Evolutionary conservation across 2,888 invertebrate genomes (phyloP).

Genomic region (Drosophila multiciliata): DNA sequence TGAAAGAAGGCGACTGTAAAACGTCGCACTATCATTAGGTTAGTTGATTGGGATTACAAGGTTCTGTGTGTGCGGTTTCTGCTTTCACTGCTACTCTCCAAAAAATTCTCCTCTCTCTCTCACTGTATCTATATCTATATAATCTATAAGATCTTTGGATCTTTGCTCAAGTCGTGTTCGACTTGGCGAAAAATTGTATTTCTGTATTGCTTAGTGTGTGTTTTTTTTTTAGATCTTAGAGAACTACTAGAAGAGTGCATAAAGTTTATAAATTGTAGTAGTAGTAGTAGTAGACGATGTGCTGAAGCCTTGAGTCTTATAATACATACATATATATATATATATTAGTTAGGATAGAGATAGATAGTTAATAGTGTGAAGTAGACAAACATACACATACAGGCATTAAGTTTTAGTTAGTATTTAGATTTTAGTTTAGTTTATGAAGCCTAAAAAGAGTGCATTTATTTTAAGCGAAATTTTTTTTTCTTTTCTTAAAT

Average conservation of each 20-base stretch:
- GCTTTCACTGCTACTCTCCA: constrained; percentile 43
- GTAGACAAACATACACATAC: constrained; percentile 70
- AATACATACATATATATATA: constrained; percentile 16
- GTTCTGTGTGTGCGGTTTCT: constrained; percentile 85
- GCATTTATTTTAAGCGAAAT: constrained; percentile 46
- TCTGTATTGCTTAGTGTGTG: constrained; percentile 27
- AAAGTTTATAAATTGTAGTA: constrained; percentile 12
- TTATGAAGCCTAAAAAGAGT: constrained; percentile 44
- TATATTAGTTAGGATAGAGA: constrained; percentile 32
- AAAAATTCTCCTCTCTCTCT: constrained; percentile 30
- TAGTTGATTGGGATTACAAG: constrained; percentile 86
- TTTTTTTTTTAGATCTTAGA: constrained; percentile 22
- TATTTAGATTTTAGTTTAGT: constrained; percentile 33
- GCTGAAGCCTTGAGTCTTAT: constrained; percentile 41
- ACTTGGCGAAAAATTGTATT: constrained; percentile 22
- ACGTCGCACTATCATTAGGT: constrained; percentile 87
- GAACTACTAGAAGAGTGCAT: constrained; percentile 47
- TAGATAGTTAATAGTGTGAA: constrained; percentile 45
- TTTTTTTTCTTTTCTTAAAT: constrained; percentile 20
- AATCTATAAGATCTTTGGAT: constrained; percentile 13
- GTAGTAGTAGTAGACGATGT: constrained; percentile 26
- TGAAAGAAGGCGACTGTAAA: constrained; percentile 98
- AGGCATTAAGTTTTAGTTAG: constrained; percentile 46
- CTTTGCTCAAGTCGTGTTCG: constrained; percentile 36
- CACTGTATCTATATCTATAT: constrained; percentile 12